Conservation (phyloP, 1,140 invertebrate species). For the Zaprionus tsacasi region DNA sequence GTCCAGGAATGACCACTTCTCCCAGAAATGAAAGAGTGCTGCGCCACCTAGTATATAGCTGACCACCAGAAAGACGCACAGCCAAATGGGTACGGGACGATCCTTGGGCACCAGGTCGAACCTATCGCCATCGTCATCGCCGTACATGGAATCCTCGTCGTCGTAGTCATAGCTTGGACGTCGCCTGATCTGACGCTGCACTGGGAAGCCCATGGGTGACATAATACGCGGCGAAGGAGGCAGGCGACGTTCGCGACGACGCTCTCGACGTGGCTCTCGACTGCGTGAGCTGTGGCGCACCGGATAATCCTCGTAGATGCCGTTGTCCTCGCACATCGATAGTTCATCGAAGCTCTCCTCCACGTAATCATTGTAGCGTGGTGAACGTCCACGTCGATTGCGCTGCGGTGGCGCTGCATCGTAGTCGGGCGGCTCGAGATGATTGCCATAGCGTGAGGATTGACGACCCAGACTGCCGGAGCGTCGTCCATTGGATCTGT, state of each 20-base stretch:
- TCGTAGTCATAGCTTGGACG: constrained; percentile 72
- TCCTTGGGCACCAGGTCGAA: constrained; percentile 76
- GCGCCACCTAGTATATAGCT: constrained; percentile 95
- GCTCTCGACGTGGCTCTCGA: constrained; percentile 48
- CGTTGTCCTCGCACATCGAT: constrained; percentile 54
- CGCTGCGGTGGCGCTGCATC: constrained; percentile 50
- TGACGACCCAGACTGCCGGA: constrained; percentile 65
- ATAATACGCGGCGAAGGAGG: constrained; percentile 87
- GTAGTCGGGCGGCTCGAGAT: constrained; percentile 72
- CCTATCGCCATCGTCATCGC: constrained; percentile 85
- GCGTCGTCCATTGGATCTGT: constrained; percentile 42
- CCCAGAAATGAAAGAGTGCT: constrained; percentile 93
- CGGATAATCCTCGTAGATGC: constrained; percentile 72
- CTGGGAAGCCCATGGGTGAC: constrained; percentile 88
- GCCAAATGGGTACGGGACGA: constrained; percentile 93
- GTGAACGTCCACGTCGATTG: constrained; percentile 58
- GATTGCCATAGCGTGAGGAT: constrained; percentile 73
- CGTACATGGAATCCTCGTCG: constrained; percentile 85
- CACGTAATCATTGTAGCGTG: constrained; percentile 68
- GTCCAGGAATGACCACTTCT: constrained; percentile 95
- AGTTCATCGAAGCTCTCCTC: constrained; percentile 70
- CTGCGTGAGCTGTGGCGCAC: constrained; percentile 47
- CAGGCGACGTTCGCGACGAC: constrained; percentile 63
- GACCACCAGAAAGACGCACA: constrained; percentile 94
- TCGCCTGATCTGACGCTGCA: constrained; percentile 85